Percentiles rank a stretch among this genome's conserved stretches.
Evolutionary conservation across 2,797 vertebrate species (phyloP).

Genomic region (Craterocephalus amniculus): DNA sequence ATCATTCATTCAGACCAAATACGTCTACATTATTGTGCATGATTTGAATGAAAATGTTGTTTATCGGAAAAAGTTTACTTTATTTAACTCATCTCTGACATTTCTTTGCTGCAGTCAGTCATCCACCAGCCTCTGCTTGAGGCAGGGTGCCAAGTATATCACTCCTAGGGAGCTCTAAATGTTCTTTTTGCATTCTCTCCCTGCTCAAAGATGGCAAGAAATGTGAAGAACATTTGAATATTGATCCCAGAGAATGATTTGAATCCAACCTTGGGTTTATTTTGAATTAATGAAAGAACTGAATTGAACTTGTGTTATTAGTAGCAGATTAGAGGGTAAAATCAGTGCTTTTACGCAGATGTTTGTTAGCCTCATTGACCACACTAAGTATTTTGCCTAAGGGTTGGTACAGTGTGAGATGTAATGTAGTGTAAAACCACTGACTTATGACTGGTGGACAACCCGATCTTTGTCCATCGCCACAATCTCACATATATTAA

Average conservation of each 20-base stretch:
- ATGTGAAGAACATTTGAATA: not conserved
- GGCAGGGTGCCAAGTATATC: not conserved
- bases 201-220: not conserved
- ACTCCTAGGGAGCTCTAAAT: not conserved
- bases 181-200: not conserved
- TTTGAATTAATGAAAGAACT: not conserved
- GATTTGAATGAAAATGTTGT: not conserved
- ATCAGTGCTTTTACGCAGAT: not conserved
- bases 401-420: not conserved
- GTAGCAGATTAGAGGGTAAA: not conserved
- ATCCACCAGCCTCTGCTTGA: not conserved
- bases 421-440: not conserved
- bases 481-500: not conserved
- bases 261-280: not conserved
- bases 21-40: not conserved
- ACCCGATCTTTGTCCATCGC: not conserved
- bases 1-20: not conserved
- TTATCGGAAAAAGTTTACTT: not conserved
- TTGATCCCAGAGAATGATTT: not conserved
- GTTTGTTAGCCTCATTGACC: not conserved
- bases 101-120: not conserved
- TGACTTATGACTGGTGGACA: not conserved
- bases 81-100: not conserved
- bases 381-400: not conserved
- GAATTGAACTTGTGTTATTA: not conserved